phyloP scores from a whole-genome alignment of 2,113 vertebrate genomes.

The Todiramphus saurophagus region DNA sequence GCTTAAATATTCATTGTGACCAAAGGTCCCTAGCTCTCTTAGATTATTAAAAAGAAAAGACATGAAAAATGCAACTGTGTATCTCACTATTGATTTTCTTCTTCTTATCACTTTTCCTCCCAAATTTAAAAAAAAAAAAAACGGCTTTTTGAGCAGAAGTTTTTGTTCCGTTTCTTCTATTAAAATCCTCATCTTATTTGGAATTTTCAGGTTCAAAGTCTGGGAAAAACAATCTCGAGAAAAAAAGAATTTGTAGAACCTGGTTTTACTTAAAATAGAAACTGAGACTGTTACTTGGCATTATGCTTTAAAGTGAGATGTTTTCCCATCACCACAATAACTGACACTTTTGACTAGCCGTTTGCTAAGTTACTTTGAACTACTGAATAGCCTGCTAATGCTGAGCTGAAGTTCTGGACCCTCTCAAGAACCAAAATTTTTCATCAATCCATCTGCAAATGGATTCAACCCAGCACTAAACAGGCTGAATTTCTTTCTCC shows the following conservation, averaged over 20 bases:
- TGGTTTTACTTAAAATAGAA: not conserved
- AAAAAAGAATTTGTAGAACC: not conserved
- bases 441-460: not conserved
- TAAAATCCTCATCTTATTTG: not conserved
- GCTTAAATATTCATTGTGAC: not conserved
- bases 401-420: not conserved
- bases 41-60: not conserved
- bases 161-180: not conserved
- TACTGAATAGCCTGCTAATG: not conserved
- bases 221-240: not conserved
- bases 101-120: not conserved
- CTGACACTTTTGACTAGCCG: not conserved
- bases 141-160: not conserved
- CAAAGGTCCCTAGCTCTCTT: not conserved
- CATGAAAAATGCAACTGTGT: fast-evolving
- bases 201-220: not conserved
- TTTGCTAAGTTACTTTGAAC: not conserved
- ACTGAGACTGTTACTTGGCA: not conserved
- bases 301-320: not conserved
- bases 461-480: not conserved
- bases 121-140: not conserved
- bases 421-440: not conserved
- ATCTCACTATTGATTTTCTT: not conserved
- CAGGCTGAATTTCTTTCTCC: not conserved
- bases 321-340: not conserved